Percentiles rank a stretch among this genome's conserved stretches.
phyloP scores from a whole-genome alignment of 2,113 vertebrate species.

The Chroicocephalus ridibundus region DNA sequence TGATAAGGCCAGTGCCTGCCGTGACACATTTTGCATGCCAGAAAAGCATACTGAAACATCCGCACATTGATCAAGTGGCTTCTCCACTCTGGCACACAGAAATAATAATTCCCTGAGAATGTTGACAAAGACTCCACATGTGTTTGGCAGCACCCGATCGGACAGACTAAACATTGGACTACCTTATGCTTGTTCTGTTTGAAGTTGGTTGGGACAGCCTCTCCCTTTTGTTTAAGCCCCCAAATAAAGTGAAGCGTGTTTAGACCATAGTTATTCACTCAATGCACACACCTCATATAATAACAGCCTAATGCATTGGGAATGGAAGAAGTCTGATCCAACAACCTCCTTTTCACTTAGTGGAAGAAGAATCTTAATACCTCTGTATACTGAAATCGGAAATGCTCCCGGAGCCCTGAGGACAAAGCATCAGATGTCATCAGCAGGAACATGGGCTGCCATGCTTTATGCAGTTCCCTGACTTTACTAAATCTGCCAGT shows the following conservation, averaged over 20 bases:
- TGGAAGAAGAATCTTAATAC: neutral
- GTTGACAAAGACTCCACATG: neutral
- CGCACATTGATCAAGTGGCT: neutral
- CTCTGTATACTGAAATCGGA: neutral
- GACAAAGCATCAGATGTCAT: neutral
- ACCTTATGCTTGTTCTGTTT: neutral
- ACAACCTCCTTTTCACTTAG: neutral
- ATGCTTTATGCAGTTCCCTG: neutral
- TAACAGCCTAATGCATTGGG: neutral
- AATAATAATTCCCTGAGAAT: neutral
- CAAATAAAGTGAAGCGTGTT: neutral
- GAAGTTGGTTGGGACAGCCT: neutral
- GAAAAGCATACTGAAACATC: neutral
- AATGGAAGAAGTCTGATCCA: neutral
- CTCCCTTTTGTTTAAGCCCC: neutral
- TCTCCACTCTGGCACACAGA: neutral
- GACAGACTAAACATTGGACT: accelerated
- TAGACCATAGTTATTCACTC: neutral
- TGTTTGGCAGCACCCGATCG: neutral
- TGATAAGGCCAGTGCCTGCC: neutral
- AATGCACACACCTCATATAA: neutral
- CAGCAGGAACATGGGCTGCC: neutral
- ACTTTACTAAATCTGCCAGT: neutral
- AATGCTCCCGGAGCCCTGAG: neutral
- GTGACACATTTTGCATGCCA: neutral